phyloP scores from a whole-genome alignment of 2,888 invertebrate genomes.

The Drosophila mettleri region DNA sequence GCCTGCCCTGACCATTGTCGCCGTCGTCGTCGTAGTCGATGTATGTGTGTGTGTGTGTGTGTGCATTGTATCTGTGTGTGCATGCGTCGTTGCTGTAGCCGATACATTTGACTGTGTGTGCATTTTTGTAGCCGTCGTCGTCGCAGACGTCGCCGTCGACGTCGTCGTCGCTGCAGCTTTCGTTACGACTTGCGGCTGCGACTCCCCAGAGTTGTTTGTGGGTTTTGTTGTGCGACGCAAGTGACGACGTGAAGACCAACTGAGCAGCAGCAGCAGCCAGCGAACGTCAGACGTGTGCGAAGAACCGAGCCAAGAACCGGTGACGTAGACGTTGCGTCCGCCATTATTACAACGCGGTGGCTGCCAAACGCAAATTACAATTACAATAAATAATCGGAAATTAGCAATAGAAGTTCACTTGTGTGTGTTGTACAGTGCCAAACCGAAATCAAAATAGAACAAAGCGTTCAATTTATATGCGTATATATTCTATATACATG shows the following conservation, averaged over 20 bases:
- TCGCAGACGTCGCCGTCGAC: conserved; percentile 30
- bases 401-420: conserved; percentile 29
- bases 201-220: conserved; percentile 76
- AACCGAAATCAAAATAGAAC: conserved; percentile 61
- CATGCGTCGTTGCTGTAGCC: conserved; percentile 57
- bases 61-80: conserved; percentile 54
- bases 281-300: conserved; percentile 80
- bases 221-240: conserved; percentile 83
- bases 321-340: conserved; percentile 86
- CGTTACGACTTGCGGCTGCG: conserved; percentile 67
- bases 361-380: conserved; percentile 72
- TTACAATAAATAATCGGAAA: conserved; percentile 35
- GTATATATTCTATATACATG: conserved; percentile 7
- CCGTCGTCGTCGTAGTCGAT: neutral
- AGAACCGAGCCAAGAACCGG: conserved; percentile 84
- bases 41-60: conserved; percentile 17
- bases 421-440: conserved; percentile 47
- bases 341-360: conserved; percentile 85
- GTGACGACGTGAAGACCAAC: conserved; percentile 83
- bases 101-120: conserved; percentile 64
- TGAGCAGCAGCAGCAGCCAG: conserved; percentile 58
- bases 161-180: conserved; percentile 67
- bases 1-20: conserved; percentile 44
- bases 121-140: conserved; percentile 70
- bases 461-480: conserved; percentile 40